Conservation (phyloP, 2,888 invertebrate species). For the Leistus spinibarbis region DNA sequence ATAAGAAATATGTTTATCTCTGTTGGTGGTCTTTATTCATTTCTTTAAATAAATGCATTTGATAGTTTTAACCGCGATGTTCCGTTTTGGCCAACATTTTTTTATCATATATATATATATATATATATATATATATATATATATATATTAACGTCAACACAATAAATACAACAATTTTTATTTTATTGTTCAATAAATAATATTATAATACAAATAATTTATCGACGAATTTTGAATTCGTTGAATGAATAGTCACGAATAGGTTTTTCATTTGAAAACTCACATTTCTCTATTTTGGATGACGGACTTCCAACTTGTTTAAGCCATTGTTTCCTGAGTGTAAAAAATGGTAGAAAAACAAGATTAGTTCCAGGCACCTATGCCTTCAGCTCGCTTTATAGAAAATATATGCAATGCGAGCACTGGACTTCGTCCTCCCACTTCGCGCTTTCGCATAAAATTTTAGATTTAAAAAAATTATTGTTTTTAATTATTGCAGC, state of each 20-base stretch:
- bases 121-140: neutral
- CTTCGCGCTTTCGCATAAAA: too few species aligned
- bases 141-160: constrained; percentile 5
- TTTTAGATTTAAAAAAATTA: too few species aligned
- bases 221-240: constrained; percentile 60
- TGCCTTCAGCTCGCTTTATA: too few species aligned
- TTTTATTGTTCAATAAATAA: neutral
- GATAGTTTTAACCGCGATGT: neutral
- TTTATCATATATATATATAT: neutral
- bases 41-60: neutral
- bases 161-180: constrained; percentile 7
- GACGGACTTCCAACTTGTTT: constrained; percentile 74
- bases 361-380: constrained; percentile 44
- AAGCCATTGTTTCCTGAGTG: constrained; percentile 67
- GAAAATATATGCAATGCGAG: too few species aligned
- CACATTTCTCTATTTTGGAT: constrained; percentile 74
- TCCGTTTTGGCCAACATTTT: neutral
- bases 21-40: neutral
- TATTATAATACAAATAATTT: neutral
- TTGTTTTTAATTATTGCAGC: too few species aligned
- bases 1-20: neutral
- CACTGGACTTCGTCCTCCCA: too few species aligned
- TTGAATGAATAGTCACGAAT: constrained; percentile 61
- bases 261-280: constrained; percentile 69
- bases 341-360: too few species aligned